These are phyloP conservation scores for Tupaia chinensis DNA, from an alignment of 2,113 vertebrate genomes.

Conservation along the genomic window DNA sequence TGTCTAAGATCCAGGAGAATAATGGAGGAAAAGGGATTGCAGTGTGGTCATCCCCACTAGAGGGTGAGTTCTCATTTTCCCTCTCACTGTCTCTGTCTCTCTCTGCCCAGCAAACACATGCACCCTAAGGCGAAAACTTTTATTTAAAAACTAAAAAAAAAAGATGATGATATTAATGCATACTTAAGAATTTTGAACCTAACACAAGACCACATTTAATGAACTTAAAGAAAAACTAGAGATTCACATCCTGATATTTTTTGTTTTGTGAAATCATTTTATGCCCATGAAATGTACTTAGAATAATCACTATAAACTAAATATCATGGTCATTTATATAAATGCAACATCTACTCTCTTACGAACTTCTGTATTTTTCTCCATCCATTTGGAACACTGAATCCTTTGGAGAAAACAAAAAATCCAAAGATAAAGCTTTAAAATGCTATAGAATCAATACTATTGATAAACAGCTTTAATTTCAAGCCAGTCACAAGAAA, in stretches of 20 bases:
- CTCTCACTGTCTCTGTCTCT: too few species aligned
- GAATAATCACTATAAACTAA: background rate
- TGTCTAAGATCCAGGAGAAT: too few species aligned
- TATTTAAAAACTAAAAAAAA: background rate
- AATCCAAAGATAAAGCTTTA: background rate
- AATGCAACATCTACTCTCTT: background rate
- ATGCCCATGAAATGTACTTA: background rate
- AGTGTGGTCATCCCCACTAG: too few species aligned
- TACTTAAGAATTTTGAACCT: background rate
- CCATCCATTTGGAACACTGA: background rate
- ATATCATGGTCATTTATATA: background rate
- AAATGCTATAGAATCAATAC: background rate
- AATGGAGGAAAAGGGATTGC: too few species aligned
- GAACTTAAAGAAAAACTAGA: background rate
- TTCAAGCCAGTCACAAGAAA: background rate
- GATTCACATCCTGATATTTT: background rate
- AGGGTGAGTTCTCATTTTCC: too few species aligned
- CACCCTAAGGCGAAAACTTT: too few species aligned
- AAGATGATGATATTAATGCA: background rate
- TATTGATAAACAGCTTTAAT: background rate
- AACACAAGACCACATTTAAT: background rate
- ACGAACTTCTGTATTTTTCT: background rate
- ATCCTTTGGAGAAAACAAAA: background rate
- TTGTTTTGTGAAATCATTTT: background rate
- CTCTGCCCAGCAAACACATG: too few species aligned